Evolutionary conservation across 2,113 vertebrate genomes (phyloP), one percentile per base, ranked within the genome.

Genomic region (Salvelinus alpinus): DNA sequence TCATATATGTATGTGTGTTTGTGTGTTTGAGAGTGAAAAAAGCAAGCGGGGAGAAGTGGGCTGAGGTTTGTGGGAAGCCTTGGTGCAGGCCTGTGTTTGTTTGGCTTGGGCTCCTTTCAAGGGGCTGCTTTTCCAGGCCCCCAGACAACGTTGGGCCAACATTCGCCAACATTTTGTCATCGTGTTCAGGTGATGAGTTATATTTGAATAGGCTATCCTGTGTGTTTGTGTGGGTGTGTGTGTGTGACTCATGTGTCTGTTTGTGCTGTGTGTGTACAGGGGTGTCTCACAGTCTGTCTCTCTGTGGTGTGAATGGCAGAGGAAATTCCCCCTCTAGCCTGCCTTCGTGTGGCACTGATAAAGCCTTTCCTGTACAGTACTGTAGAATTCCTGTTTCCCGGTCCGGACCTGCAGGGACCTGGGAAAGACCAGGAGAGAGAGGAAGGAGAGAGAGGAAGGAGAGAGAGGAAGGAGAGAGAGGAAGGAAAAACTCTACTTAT

Each of bases 281-380:
- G 79, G 90, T 92, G 89, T 91, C 93, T 91, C 93, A 90, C 94
- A 80, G 89, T 91, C 89, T 90, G 92, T 93, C 91, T 88, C 85
- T 94, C 82, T 91, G 91, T 92, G 89, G 82, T 87, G 83, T 84
- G 82, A 91, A 89, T 95, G 94, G 93, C 91, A 95, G 91, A 96
- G 97, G 97, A 98, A 97, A 96, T 97, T 95, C 95, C 96, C 96
- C 95, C 94, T 95, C 93, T 95, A 94, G 95, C 90, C 95, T 96
- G 94, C 94, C 95, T 96, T 96, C 94, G 92, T 96, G 95, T 95
- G 95, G 93, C 94, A 94, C 96, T 95, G 96, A 97, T 97, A 97
- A 98, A 97, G 95, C 95, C 93, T 91, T 98, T 98, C 96, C 96
- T 97, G 97, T 96, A 95, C 96, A 96, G 94, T 96, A 94, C 96